phyloP scores from a whole-genome alignment of 92 coral and sea anemone species.

The Scolanthus callimorphus region DNA sequence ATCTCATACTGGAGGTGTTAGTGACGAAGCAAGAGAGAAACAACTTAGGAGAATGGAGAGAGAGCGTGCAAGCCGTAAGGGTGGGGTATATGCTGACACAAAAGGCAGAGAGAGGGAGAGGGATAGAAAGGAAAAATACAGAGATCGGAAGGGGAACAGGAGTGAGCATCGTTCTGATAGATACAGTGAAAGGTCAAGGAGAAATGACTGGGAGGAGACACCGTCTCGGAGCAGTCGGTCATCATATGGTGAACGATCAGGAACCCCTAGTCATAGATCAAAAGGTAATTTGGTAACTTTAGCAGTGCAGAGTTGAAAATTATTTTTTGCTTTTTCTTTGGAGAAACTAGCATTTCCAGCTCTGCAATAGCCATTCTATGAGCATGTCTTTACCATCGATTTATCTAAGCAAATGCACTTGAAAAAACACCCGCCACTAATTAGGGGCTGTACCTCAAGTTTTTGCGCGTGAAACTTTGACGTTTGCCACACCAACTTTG shows the following conservation, averaged over 20 bases:
- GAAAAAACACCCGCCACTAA: too few relatives aligned
- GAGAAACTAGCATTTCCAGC: too few relatives aligned
- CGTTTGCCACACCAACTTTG: too few relatives aligned
- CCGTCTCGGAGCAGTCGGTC: constrained; percentile 78
- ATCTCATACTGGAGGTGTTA: constrained; percentile 94
- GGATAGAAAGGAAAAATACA: constrained; percentile 19
- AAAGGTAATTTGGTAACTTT: constrained; percentile 48
- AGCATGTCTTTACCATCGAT: too few relatives aligned
- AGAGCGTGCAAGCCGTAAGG: constrained; percentile 72
- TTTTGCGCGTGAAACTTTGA: too few relatives aligned
- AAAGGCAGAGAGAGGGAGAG: constrained; percentile 24
- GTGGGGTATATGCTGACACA: constrained; percentile 89
- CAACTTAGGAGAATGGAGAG: constrained; percentile 84
- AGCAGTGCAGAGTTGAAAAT: too few relatives aligned
- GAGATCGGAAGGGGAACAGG: constrained; percentile 22
- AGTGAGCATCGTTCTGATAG: constrained; percentile 27
- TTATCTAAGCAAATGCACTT: too few relatives aligned
- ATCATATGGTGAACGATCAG: constrained; percentile 48
- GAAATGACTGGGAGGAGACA: constrained; percentile 95
- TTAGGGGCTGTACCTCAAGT: too few relatives aligned
- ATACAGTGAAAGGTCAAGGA: constrained; percentile 39
- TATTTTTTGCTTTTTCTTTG: too few relatives aligned
- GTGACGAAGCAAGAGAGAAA: constrained; percentile 87
- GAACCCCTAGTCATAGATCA: constrained; percentile 67
- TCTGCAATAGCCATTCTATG: too few relatives aligned